phyloP scores from a whole-genome alignment of 2,797 vertebrate species.

The Channa striata region DNA sequence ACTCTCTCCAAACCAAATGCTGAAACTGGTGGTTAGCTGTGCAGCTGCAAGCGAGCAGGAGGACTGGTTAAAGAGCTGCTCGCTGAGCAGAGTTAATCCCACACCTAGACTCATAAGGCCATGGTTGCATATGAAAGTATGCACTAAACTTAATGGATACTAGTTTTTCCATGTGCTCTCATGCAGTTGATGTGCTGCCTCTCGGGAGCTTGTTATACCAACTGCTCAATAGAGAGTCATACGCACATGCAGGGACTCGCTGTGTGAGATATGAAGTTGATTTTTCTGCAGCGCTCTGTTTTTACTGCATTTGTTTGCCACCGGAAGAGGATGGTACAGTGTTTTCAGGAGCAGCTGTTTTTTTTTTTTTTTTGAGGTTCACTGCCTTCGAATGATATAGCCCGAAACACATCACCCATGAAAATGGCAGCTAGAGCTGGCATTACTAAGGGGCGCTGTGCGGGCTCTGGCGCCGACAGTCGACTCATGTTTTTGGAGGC shows the following conservation, averaged over 20 bases:
- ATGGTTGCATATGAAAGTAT: conserved; percentile 42
- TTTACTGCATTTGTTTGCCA: conserved; percentile 14
- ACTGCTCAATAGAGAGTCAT: conserved; percentile 39
- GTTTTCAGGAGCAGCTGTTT: conserved; percentile 68
- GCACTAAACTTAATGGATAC: conserved; percentile 53
- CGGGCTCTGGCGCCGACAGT: conserved; percentile 46
- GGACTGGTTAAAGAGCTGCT: conserved; percentile 29
- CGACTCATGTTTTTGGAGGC: conserved; percentile 65
- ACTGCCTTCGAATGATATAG: conserved; percentile 61
- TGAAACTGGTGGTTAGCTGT: neutral
- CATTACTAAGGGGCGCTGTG: conserved; percentile 56
- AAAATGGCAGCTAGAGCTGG: conserved; percentile 62
- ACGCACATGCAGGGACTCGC: conserved; percentile 33
- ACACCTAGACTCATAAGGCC: conserved; percentile 49
- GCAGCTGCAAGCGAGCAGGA: conserved; percentile 20
- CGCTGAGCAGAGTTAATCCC: conserved; percentile 33
- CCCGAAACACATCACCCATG: conserved; percentile 69
- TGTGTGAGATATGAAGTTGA: conserved; percentile 48
- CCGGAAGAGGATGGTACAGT: conserved; percentile 38
- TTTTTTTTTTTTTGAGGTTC: conserved; percentile 67
- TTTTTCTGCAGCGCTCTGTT: conserved; percentile 45
- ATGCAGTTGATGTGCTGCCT: conserved; percentile 44
- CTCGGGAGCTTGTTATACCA: conserved; percentile 54
- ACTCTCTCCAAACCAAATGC: conserved; percentile 20
- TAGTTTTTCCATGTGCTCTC: conserved; percentile 45